phyloP scores from a whole-genome alignment of 1,140 invertebrate species.

The Trichomalopsis sarcophagae region DNA sequence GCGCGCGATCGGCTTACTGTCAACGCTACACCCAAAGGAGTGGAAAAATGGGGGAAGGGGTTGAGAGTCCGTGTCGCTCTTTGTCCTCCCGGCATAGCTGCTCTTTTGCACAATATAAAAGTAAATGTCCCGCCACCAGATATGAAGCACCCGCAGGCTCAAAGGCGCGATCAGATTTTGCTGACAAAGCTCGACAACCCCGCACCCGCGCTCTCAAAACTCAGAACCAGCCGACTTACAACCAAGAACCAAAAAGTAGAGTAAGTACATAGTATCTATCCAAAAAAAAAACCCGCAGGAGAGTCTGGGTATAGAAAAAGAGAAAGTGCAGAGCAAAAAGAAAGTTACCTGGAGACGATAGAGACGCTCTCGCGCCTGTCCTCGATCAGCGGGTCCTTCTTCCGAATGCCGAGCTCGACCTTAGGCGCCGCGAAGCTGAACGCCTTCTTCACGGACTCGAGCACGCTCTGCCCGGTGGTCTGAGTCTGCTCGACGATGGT shows the following conservation, averaged over 20 bases:
- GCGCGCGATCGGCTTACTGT: not conserved
- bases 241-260: not conserved
- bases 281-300: no score
- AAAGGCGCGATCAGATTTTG: not conserved
- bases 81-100: not conserved
- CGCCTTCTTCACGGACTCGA: slow-evolving; percentile 80
- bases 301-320: no score
- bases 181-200: no score
- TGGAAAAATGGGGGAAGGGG: not conserved
- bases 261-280: no score
- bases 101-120: not conserved
- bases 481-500: slow-evolving; percentile 77
- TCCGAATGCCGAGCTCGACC: slow-evolving; percentile 68
- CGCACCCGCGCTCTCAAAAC: not conserved
- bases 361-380: slow-evolving; percentile 72
- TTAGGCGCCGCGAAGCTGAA: slow-evolving; percentile 76
- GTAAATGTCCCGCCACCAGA: slow-evolving; percentile 27
- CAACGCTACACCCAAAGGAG: not conserved
- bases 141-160: slow-evolving; percentile 31
- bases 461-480: slow-evolving; percentile 73
- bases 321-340: not conserved
- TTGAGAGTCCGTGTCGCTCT: no score
- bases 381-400: slow-evolving; percentile 76
- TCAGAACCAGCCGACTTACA: not conserved
- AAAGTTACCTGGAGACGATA: slow-evolving; percentile 76